Conservation (phyloP, 37 sponge, comb jelly and placozoan genomes). For the Mnemiopsis leidyi region DNA sequence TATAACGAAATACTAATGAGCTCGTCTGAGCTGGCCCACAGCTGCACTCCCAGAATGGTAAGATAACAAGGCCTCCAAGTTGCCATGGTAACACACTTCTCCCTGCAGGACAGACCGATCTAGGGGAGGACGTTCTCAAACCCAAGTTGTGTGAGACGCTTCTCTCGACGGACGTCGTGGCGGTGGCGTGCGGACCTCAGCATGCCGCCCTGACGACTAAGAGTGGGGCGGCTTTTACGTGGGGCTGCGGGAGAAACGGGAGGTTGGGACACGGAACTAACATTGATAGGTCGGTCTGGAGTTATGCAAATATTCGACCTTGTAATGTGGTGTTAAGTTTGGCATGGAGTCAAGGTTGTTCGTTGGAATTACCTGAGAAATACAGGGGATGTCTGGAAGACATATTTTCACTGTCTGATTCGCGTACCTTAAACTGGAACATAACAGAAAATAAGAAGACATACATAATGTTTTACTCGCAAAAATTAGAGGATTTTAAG, state of each 20-base stretch:
- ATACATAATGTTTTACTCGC: too few relatives aligned
- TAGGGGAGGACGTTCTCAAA: conserved; percentile 70
- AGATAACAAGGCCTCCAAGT: too few relatives aligned
- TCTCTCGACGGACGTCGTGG: conserved; percentile 67
- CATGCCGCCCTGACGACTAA: conserved; percentile 82
- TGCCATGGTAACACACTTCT: background rate
- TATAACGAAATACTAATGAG: background rate
- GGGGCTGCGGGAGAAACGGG: conserved; percentile 83
- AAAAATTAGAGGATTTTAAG: too few relatives aligned
- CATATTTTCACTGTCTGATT: too few relatives aligned
- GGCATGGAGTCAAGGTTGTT: too few relatives aligned
- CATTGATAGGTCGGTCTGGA: conserved; percentile 66
- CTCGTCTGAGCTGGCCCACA: background rate
- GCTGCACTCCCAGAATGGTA: too few relatives aligned
- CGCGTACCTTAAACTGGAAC: too few relatives aligned
- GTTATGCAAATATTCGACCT: too few relatives aligned
- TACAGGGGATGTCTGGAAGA: too few relatives aligned
- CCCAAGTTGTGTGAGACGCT: conserved; percentile 79
- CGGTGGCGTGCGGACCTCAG: conserved; percentile 81
- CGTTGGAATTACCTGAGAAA: too few relatives aligned
- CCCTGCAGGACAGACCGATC: background rate
- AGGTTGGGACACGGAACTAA: conserved; percentile 82
- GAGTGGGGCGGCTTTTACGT: conserved; percentile 76
- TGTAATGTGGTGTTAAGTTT: too few relatives aligned
- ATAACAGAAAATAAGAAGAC: too few relatives aligned